Conservation (phyloP, 1,140 invertebrate genomes). For the Drosophila ercepeae region DNA sequence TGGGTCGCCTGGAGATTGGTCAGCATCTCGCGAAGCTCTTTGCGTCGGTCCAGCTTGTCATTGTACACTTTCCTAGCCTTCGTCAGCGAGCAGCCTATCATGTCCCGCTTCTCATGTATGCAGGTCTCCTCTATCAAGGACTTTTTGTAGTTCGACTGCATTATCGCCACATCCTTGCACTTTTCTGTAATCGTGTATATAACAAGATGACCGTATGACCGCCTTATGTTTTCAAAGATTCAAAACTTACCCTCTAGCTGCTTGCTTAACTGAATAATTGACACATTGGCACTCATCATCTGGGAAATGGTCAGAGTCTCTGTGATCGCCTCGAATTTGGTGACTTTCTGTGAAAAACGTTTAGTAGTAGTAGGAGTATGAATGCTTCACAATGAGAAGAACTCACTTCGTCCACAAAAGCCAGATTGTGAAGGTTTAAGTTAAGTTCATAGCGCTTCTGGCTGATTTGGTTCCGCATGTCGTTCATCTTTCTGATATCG, state of each 20-base stretch:
- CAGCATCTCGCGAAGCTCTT: slow-evolving; percentile 14
- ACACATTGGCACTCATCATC: slow-evolving; percentile 19
- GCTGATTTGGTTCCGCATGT: slow-evolving; percentile 33
- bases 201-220: too few relatives aligned
- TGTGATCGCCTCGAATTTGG: slow-evolving; percentile 17
- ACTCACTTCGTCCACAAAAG: slow-evolving; percentile 29
- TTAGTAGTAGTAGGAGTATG: not conserved
- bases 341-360: slow-evolving; percentile 16
- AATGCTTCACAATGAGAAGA: not conserved
- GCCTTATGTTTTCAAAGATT: too few relatives aligned
- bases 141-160: slow-evolving; percentile 37
- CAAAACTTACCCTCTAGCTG: slow-evolving; percentile 17
- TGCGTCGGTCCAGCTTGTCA: not conserved
- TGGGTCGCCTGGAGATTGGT: slow-evolving; percentile 16
- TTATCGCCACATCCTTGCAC: slow-evolving; percentile 24
- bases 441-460: slow-evolving; percentile 39
- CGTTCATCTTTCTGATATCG: slow-evolving; percentile 24
- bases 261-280: slow-evolving; percentile 26
- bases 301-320: slow-evolving; percentile 31
- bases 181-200: too few relatives aligned
- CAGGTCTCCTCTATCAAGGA: slow-evolving; percentile 39
- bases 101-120: slow-evolving; percentile 29
- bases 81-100: slow-evolving; percentile 8
- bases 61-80: slow-evolving; percentile 3
- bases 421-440: slow-evolving; percentile 24